Base-by-base conservation (phyloP, 2,888 invertebrate species). In the Scaptomyza cyrtandrae region DNA sequence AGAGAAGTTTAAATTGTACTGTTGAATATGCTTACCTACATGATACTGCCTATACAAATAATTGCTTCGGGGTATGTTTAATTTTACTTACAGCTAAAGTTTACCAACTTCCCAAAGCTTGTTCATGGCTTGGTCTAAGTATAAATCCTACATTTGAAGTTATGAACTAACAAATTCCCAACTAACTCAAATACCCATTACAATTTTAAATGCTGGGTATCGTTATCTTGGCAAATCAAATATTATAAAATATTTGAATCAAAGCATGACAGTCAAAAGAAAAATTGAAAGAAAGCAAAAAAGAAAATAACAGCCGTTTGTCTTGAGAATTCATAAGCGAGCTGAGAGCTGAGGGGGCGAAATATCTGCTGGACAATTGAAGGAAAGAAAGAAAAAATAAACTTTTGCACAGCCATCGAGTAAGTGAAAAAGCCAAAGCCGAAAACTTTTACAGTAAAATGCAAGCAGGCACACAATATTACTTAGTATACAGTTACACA, bases 391-490 rank as follows among this genome's bases (percentile, higher is more conserved):
- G 27, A 44, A 56, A 44, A 31, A 29, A 14, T n/a, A 27, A 29
- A n/a, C 35, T 50, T 50, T 35, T 39, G 37, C 52, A 44, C 37
- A 29, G 16, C 14, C 27, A 16, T 13, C 13, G 52, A 46, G 43
- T 71, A 77, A 80, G 71, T 69, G 71, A 78, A 82, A 82, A 86
- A 62, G 82, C 67, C 67, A 59, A 37, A 48, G 16, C 39, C 39
- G 59, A 61, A 78, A 86, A 85, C 66, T 87, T 86, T 67, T 68
- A 45, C 81, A 68, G 44, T 63, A 58, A 86, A 69, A 68, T 75
- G 75, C 76, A 76, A 58, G 45, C 58, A 59, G 63, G 60, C 61
- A 86, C 84, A 83, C 75, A 65, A 78, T 77, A 70, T 60, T 58
- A 60, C 64, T 54, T 14, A 41, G 16, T 41, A 35, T 74, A 49